phyloP scores from a whole-genome alignment of 2,113 vertebrate species.

The Tachuris rubrigastra region DNA sequence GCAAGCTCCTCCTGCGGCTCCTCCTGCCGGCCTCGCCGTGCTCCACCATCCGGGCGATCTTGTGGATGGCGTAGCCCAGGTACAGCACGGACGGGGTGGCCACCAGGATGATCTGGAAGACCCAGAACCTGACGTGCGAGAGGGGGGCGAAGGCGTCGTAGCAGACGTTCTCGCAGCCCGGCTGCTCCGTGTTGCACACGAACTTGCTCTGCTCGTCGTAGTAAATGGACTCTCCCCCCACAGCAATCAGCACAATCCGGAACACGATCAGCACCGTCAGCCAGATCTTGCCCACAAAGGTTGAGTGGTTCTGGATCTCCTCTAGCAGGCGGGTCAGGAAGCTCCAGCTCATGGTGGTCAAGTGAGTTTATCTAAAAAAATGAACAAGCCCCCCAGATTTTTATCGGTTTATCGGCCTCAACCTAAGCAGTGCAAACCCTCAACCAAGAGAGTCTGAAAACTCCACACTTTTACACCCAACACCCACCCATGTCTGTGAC shows the following conservation, averaged over 20 bases:
- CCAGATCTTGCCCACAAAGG: slow-evolving; percentile 99
- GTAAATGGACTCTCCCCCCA: slow-evolving; percentile 98
- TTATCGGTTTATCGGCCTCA: background rate
- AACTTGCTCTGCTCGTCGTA: slow-evolving; percentile 99
- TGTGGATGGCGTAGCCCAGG: slow-evolving; percentile 93
- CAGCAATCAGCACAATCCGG: slow-evolving; percentile 94
- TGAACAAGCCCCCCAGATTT: background rate
- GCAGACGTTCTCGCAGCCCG: slow-evolving; percentile 96
- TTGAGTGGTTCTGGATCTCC: slow-evolving; percentile 99
- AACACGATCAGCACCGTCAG: slow-evolving; percentile 95
- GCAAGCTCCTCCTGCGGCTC: slow-evolving; percentile 81
- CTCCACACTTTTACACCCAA: background rate
- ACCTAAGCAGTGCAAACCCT: background rate
- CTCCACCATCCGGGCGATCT: slow-evolving; percentile 90
- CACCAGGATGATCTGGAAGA: slow-evolving; percentile 96
- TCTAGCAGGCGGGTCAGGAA: slow-evolving; percentile 98
- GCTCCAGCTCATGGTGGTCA: slow-evolving; percentile 96
- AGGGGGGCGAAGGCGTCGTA: slow-evolving; percentile 95
- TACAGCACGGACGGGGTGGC: slow-evolving; percentile 95
- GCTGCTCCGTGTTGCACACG: slow-evolving; percentile 96
- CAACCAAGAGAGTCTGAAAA: background rate
- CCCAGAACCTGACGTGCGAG: slow-evolving; percentile 97
- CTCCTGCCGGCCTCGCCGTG: slow-evolving; percentile 78
- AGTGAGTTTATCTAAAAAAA: slow-evolving; percentile 67
- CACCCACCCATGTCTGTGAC: background rate